phyloP scores from a whole-genome alignment of 2,888 invertebrate genomes.

The Hypselothyrea guttata region DNA sequence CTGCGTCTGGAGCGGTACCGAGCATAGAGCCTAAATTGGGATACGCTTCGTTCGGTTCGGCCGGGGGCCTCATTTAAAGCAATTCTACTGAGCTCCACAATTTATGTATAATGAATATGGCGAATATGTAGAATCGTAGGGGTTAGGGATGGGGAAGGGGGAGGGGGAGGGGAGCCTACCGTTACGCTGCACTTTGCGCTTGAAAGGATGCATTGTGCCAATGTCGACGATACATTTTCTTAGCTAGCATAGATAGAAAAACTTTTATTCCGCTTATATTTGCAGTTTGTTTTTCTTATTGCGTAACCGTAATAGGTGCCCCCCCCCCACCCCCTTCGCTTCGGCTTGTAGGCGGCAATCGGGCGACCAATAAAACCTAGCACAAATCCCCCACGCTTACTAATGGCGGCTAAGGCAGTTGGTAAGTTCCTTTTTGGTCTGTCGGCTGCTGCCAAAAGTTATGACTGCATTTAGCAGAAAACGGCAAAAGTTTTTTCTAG shows the following conservation, averaged over 20 bases:
- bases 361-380: conserved; percentile 42
- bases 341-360: conserved; percentile 55
- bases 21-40: conserved; percentile 72
- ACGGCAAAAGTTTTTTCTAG: conserved; percentile 49
- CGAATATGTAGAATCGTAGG: too few species aligned
- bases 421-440: conserved; percentile 44
- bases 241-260: conserved; percentile 60
- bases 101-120: conserved; percentile 69
- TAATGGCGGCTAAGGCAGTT: conserved; percentile 70
- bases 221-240: conserved; percentile 68
- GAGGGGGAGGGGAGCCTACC: background rate
- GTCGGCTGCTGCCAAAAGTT: conserved; percentile 71
- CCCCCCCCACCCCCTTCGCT: background rate
- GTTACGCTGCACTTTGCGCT: conserved; percentile 67
- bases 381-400: conserved; percentile 10
- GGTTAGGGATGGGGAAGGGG: conserved; percentile 9
- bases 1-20: conserved; percentile 61
- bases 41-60: conserved; percentile 69
- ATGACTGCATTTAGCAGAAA: conserved; percentile 72
- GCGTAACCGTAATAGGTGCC: conserved; percentile 31
- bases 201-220: conserved; percentile 75
- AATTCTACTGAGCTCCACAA: conserved; percentile 60
- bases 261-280: conserved; percentile 44
- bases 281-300: conserved; percentile 26
- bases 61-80: conserved; percentile 67